Conservation (phyloP, 2,113 vertebrate genomes). For the Sylvilagus bachmani region DNA sequence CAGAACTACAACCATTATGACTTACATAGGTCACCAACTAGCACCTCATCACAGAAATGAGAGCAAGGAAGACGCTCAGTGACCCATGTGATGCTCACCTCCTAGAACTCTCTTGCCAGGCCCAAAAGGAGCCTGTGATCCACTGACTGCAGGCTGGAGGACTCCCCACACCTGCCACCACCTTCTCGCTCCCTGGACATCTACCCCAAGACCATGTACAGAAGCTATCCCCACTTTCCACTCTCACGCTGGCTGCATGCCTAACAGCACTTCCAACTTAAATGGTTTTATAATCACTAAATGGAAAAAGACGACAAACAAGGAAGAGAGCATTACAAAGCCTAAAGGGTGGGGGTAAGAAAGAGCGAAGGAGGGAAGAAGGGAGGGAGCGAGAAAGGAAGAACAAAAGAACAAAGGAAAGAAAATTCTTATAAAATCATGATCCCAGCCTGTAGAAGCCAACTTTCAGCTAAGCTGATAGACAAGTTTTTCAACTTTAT, state of each 20-base stretch:
- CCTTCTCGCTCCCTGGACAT: not conserved
- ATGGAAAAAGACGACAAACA: not conserved
- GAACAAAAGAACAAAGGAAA: not conserved
- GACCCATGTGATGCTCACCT: not conserved
- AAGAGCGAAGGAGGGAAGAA: not conserved
- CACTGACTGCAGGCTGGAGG: not conserved
- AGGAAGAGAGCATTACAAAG: not conserved
- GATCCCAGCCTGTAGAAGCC: not conserved
- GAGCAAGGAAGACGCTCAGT: not conserved
- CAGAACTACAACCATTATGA: not conserved
- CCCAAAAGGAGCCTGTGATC: not conserved
- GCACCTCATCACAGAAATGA: not conserved
- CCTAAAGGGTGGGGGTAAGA: not conserved
- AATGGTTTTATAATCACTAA: not conserved
- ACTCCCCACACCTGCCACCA: not conserved
- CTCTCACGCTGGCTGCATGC: not conserved
- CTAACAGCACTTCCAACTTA: not conserved
- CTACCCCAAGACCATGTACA: accelerated
- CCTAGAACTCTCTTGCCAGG: not conserved
- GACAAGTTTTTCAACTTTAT: slow-evolving; percentile 45
- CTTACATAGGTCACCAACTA: not conserved
- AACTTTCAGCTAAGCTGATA: not conserved
- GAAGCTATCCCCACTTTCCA: not conserved
- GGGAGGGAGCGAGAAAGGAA: no score
- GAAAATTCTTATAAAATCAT: not conserved